Conservation (phyloP, 2,888 invertebrate genomes). For the Mesorhabditis sp. region DNA sequence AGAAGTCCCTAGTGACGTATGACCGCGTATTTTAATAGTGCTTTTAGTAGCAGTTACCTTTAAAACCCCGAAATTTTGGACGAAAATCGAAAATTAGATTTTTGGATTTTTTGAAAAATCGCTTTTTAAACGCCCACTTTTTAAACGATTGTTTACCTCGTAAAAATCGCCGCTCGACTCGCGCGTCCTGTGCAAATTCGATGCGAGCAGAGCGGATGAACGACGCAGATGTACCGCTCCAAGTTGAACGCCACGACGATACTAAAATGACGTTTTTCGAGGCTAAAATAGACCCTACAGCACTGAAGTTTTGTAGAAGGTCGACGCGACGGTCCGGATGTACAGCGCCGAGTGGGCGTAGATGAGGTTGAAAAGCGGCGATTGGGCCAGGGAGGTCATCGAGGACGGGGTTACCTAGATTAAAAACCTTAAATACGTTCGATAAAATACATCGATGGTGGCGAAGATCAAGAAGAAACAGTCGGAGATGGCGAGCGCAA, state of each 20-base stretch:
- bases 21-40: too few relatives aligned
- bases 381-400: constrained; percentile 39
- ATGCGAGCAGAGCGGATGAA: constrained; percentile 51
- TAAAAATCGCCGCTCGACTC: constrained; percentile 36
- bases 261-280: constrained; percentile 29
- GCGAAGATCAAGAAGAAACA: constrained; percentile 55
- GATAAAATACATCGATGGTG: constrained; percentile 44
- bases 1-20: too few relatives aligned
- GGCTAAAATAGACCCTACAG: constrained; percentile 43
- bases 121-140: too few relatives aligned
- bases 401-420: constrained; percentile 27
- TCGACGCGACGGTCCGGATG: constrained; percentile 54
- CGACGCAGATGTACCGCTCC: constrained; percentile 57
- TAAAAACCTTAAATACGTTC: background rate
- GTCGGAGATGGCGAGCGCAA: constrained; percentile 55
- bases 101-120: too few relatives aligned
- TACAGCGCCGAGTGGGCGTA: constrained; percentile 48
- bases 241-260: constrained; percentile 57
- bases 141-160: constrained; percentile 18
- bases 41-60: too few relatives aligned
- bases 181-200: constrained; percentile 45
- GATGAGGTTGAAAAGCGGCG: constrained; percentile 34
- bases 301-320: constrained; percentile 56
- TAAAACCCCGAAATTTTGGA: too few relatives aligned
- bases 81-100: too few relatives aligned